Evolutionary conservation across 2,888 invertebrate genomes (phyloP).

Genomic region (Sisyra terminalis): DNA sequence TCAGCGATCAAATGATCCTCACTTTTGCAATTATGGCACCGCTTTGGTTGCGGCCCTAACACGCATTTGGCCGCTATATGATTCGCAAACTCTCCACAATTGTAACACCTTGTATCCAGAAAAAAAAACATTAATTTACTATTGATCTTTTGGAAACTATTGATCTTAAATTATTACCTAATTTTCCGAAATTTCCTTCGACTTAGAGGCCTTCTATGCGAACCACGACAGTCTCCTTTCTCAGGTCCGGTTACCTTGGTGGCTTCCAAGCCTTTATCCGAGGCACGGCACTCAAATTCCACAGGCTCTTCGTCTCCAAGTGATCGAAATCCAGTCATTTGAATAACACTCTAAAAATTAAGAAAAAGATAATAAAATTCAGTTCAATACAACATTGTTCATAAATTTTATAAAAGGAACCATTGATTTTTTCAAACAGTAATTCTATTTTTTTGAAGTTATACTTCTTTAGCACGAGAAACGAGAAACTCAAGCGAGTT

Average conservation of each 20-base stretch:
- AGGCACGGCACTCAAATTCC: conserved; percentile 71
- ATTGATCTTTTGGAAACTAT: no score
- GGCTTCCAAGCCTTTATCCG: conserved; percentile 76
- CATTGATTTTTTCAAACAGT: no score
- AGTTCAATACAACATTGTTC: no score
- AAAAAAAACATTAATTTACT: conserved; percentile 7
- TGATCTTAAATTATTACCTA: conserved; percentile 33
- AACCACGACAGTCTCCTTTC: conserved; percentile 64
- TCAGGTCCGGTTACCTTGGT: conserved; percentile 68
- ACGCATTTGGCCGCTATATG: conserved; percentile 84
- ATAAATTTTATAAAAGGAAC: no score
- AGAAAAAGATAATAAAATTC: conserved; percentile 7
- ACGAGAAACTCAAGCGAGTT: no score
- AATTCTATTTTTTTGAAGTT: no score
- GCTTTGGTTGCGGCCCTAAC: conserved; percentile 75
- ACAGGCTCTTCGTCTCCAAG: conserved; percentile 78
- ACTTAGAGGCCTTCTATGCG: conserved; percentile 61
- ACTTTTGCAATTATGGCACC: conserved; percentile 80
- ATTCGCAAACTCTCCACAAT: conserved; percentile 84
- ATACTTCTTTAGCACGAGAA: no score
- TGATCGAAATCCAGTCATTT: conserved; percentile 80
- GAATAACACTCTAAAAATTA: conserved; percentile 65
- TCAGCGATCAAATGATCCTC: conserved; percentile 80
- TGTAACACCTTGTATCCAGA: conserved; percentile 58
- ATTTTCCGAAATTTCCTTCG: conserved; percentile 75